These are phyloP conservation scores for Danionella cerebrum DNA, from an alignment of 2,113 vertebrate genomes.

Conservation along the genomic window DNA sequence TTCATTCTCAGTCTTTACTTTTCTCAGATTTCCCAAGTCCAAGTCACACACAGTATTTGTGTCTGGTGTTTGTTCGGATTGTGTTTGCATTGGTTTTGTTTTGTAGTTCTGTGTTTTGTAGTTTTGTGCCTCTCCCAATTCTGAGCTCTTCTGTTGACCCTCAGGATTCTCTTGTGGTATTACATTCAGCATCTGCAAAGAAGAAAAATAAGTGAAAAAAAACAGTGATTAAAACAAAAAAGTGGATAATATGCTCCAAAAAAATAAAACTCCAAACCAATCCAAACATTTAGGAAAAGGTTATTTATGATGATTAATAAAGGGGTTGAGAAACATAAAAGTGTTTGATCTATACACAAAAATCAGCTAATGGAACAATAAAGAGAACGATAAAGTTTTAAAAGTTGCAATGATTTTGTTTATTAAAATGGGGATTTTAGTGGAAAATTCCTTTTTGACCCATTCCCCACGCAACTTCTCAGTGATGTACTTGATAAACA, in stretches of 20 bases:
- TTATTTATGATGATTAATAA: no score
- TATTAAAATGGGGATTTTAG: no score
- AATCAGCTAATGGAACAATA: no score
- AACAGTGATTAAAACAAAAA: not conserved
- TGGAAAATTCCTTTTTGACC: no score
- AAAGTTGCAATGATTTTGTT: no score
- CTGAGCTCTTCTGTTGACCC: conserved; percentile 28
- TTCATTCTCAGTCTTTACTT: not conserved
- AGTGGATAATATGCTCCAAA: not conserved
- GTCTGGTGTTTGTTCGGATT: not conserved
- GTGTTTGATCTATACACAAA: no score
- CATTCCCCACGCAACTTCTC: no score
- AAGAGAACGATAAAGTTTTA: no score
- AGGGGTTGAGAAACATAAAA: no score
- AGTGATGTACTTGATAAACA: no score
- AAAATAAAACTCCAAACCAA: no score
- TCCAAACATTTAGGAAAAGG: no score
- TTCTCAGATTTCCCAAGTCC: not conserved
- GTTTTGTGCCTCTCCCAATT: not conserved
- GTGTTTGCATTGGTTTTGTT: not conserved
- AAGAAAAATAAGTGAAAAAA: conserved; percentile 4
- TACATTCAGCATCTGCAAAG: conserved; percentile 45
- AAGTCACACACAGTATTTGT: not conserved
- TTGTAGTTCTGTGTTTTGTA: not conserved
- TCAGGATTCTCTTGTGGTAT: conserved; percentile 38